These are phyloP conservation scores for Tetrao urogallus DNA, from an alignment of 2,113 vertebrate genomes.

Conservation along the genomic window DNA sequence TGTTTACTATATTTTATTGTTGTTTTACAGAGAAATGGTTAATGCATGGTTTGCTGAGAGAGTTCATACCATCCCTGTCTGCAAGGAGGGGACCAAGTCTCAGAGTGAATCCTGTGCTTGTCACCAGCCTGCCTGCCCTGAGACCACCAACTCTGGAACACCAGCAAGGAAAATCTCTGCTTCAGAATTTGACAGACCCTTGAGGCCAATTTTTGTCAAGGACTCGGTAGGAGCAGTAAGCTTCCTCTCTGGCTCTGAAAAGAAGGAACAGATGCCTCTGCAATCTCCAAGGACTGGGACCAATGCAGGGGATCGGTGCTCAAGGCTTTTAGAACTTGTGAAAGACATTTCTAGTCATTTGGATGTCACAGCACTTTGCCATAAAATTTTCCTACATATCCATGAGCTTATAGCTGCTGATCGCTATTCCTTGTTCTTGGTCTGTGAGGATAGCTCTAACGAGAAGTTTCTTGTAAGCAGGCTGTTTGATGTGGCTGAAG, in stretches of 20 bases:
- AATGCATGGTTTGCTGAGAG: conserved; percentile 98
- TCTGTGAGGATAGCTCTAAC: conserved; percentile 96
- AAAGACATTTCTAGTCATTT: conserved; percentile 96
- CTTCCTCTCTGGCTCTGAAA: conserved; percentile 88
- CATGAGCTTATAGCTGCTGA: conserved; percentile 93
- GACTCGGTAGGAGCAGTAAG: conserved; percentile 92
- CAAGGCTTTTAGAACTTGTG: conserved; percentile 93
- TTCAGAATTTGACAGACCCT: conserved; percentile 94
- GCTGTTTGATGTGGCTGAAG: conserved; percentile 95
- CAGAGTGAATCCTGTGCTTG: conserved; percentile 74
- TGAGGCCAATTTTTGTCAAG: conserved; percentile 94
- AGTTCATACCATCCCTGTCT: conserved; percentile 89
- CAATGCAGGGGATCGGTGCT: conserved; percentile 84
- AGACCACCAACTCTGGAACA: conserved; percentile 77
- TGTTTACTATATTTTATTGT: neutral
- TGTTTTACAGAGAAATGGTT: conserved; percentile 92
- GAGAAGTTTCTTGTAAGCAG: conserved; percentile 94
- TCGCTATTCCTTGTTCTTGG: conserved; percentile 95
- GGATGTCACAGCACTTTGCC: conserved; percentile 94
- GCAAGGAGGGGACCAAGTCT: conserved; percentile 80
- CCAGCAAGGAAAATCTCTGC: conserved; percentile 95
- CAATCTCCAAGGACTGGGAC: conserved; percentile 73
- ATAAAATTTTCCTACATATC: conserved; percentile 98
- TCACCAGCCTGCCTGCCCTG: conserved; percentile 66
- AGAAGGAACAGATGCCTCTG: conserved; percentile 85